Conservation (phyloP, 92 coral and sea anemone species). For the Zoanthus sansibaricus region DNA sequence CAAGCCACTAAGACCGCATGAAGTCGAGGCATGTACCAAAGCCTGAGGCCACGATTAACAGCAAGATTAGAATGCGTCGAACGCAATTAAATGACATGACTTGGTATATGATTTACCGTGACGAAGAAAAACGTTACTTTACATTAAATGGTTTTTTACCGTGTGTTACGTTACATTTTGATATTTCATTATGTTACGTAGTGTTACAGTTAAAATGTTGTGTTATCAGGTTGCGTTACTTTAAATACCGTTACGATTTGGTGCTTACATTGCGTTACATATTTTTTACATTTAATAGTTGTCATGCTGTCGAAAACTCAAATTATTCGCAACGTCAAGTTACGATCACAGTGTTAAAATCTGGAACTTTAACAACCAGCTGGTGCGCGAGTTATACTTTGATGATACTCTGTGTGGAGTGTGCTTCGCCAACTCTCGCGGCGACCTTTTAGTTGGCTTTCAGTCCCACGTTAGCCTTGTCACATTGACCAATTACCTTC, state of each 20-base stretch:
- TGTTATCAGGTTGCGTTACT: not conserved
- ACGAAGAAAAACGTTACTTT: not conserved
- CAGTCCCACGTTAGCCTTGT: conserved; percentile 96
- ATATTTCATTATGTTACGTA: not conserved
- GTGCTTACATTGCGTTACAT: not conserved
- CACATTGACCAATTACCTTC: conserved; percentile 83
- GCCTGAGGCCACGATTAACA: not conserved
- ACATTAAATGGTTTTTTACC: not conserved
- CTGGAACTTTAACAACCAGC: conserved; percentile 94
- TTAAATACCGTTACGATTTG: not conserved
- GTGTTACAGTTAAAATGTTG: too few relatives aligned
- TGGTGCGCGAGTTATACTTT: conserved; percentile 86
- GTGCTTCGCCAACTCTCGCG: conserved; percentile 96
- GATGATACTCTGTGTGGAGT: conserved; percentile 95
- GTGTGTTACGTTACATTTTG: not conserved
- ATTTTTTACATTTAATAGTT: conserved; percentile 53
- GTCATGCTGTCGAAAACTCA: conserved; percentile 85
- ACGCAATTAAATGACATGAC: not conserved
- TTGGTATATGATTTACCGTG: not conserved
- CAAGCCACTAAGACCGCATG: too few relatives aligned
- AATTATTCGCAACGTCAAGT: conserved; percentile 96
- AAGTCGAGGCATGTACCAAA: too few relatives aligned
- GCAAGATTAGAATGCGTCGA: too few relatives aligned
- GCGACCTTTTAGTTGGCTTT: conserved; percentile 96
- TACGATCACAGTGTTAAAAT: conserved; percentile 89